Conservation (phyloP, 2,113 vertebrate species). For the Machaerirhynchus nigripectus region DNA sequence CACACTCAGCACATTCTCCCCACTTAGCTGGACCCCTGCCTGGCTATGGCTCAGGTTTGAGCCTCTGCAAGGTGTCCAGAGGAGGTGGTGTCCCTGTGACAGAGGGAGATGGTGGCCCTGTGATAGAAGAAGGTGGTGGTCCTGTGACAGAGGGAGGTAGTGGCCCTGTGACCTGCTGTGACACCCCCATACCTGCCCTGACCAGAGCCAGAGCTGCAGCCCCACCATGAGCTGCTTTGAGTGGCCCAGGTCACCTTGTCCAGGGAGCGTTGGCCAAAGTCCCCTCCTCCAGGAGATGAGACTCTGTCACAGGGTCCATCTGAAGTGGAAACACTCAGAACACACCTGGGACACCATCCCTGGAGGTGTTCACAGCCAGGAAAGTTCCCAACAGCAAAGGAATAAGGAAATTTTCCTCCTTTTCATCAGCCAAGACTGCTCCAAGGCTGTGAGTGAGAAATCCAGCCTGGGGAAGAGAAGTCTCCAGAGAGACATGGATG, state of each 20-base stretch:
- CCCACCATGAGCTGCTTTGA: not conserved
- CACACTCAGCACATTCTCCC: accelerated
- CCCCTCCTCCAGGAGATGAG: not conserved
- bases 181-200: not conserved
- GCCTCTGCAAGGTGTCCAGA: not conserved
- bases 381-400: not conserved
- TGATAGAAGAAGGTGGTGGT: not conserved
- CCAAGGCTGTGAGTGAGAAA: not conserved
- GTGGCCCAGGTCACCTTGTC: not conserved
- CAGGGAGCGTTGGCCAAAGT: not conserved
- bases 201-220: not conserved
- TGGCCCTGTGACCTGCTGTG: not conserved
- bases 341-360: not conserved
- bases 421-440: not conserved
- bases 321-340: not conserved
- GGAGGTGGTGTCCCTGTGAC: not conserved
- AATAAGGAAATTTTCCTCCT: not conserved
- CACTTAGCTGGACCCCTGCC: not conserved
- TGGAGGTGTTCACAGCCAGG: not conserved
- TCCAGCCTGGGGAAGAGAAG: not conserved
- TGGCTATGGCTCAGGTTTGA: not conserved
- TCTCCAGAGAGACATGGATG: not conserved
- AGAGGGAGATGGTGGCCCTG: not conserved
- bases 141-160: not conserved
- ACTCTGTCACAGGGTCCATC: not conserved